Conservation (phyloP, 2,888 invertebrate species). For the Dryadula phaetusa region DNA sequence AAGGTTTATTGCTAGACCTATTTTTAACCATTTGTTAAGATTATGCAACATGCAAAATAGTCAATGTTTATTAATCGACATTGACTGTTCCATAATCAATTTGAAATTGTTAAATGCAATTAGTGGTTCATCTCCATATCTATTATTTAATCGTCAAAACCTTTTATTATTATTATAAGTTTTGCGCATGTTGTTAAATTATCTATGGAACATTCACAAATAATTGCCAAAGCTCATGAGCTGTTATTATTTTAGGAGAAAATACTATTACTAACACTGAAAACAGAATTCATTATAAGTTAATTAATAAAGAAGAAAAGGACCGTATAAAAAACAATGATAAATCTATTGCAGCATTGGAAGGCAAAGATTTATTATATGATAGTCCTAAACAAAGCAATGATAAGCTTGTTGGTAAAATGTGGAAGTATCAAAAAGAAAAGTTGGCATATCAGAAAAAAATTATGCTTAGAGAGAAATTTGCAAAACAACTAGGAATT, state of each 20-base stretch:
- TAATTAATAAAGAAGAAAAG: constrained; percentile 66
- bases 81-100: not conserved
- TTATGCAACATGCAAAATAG: not conserved
- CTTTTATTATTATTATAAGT: not conserved
- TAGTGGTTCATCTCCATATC: not conserved
- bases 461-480: constrained; percentile 67
- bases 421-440: constrained; percentile 66
- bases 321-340: constrained; percentile 74
- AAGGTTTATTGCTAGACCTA: not conserved
- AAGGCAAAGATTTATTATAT: constrained; percentile 70
- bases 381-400: constrained; percentile 58
- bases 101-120: not conserved
- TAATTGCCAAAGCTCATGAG: constrained; percentile 17
- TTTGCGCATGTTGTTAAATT: not conserved
- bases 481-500: constrained; percentile 62
- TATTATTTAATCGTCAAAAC: not conserved
- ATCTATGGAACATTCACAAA: not conserved
- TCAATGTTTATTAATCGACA: not conserved
- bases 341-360: constrained; percentile 74
- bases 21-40: too few species aligned
- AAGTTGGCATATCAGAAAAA: constrained; percentile 61
- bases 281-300: constrained; percentile 62
- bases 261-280: constrained; percentile 55
- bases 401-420: constrained; percentile 61
- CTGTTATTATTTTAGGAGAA: constrained; percentile 61